Evolutionary conservation across 2,113 vertebrate species (phyloP).

Genomic region (Protobothrops mucrosquamatus): DNA sequence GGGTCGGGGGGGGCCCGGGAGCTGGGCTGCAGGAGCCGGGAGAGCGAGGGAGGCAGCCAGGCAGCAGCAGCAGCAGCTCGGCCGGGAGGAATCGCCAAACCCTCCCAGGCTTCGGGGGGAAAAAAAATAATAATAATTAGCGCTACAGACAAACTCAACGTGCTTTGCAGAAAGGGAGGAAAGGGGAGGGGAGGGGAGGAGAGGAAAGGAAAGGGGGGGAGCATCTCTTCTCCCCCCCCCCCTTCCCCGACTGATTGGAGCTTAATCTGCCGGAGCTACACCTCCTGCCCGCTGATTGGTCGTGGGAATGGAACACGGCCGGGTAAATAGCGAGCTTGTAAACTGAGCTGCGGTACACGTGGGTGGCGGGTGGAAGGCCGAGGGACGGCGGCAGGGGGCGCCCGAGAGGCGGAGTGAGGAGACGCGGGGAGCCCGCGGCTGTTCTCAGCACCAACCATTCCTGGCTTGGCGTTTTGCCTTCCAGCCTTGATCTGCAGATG

Average conservation of each 20-base stretch:
- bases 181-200: background rate
- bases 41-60: background rate
- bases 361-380: constrained; percentile 63
- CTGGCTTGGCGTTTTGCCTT: background rate
- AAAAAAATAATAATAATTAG: constrained; percentile 62
- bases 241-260: constrained; percentile 45
- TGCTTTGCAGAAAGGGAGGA: constrained; percentile 38
- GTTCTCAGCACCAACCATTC: background rate
- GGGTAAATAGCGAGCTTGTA: constrained; percentile 63
- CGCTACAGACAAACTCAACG: constrained; percentile 74
- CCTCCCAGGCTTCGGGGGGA: constrained; percentile 69
- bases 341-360: constrained; percentile 76
- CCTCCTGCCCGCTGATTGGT: constrained; percentile 57
- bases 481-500: background rate
- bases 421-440: rapidly evolving
- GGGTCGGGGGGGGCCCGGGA: constrained; percentile 46
- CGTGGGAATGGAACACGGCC: background rate
- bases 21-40: constrained; percentile 3
- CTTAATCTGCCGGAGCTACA: background rate
- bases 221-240: no score
- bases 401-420: background rate
- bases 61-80: constrained; percentile 20
- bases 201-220: no score
- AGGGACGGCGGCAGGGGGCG: constrained; percentile 51
- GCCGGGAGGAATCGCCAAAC: constrained; percentile 52